phyloP scores from a whole-genome alignment of 2,797 vertebrate genomes.

The Furcifer pardalis region DNA sequence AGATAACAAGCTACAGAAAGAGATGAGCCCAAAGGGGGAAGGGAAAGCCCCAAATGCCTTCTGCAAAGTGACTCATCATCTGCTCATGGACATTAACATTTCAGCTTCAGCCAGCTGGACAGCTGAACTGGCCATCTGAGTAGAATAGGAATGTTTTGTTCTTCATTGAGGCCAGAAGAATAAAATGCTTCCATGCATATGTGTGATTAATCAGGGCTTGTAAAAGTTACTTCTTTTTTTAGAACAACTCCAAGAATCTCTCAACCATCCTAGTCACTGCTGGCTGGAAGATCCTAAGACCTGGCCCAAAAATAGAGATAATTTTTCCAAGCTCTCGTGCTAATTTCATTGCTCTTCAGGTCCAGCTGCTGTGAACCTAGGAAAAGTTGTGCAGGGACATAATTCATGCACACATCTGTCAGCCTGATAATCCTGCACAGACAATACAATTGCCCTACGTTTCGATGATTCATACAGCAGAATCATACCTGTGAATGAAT shows the following conservation, averaged over 20 bases:
- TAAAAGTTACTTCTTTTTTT: no score
- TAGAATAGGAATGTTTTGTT: slow-evolving; percentile 77
- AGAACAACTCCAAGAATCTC: no score
- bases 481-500: neutral
- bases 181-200: slow-evolving; percentile 52
- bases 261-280: no score
- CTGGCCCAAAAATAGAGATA: no score
- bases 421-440: neutral
- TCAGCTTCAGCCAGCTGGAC: slow-evolving; percentile 72
- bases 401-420: neutral
- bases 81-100: slow-evolving; percentile 67
- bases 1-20: slow-evolving; percentile 45
- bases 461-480: neutral
- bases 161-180: slow-evolving; percentile 52
- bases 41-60: slow-evolving; percentile 60
- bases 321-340: neutral
- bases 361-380: slow-evolving; percentile 73
- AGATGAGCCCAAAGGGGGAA: slow-evolving; percentile 43
- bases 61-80: slow-evolving; percentile 76
- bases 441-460: neutral
- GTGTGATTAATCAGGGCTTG: neutral
- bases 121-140: slow-evolving; percentile 72
- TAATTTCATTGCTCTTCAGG: slow-evolving; percentile 69
- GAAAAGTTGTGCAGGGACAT: slow-evolving; percentile 43
- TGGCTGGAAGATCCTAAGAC: no score